A percentile compares a stretch with the other conserved stretches of the same genome.
Conservation (phyloP, 1,140 invertebrate species). For the Caenorhabditis remanei region DNA sequence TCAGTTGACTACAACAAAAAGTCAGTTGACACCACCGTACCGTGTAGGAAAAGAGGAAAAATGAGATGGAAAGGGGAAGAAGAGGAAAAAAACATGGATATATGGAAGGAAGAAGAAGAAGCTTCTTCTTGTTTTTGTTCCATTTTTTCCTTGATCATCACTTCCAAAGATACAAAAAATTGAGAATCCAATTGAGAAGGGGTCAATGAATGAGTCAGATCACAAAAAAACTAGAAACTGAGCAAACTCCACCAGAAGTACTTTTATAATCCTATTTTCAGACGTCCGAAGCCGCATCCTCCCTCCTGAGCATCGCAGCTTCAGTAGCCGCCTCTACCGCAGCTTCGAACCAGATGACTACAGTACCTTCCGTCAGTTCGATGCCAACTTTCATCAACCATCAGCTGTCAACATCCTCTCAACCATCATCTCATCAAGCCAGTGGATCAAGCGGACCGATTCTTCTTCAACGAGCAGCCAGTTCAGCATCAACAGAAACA, state of each 20-base stretch:
- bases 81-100: neutral
- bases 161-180: neutral
- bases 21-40: slow-evolving; percentile 38
- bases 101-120: neutral
- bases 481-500: slow-evolving; percentile 38
- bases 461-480: slow-evolving; percentile 34
- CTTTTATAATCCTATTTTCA: neutral
- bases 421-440: neutral
- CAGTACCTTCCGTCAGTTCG: slow-evolving; percentile 23
- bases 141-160: neutral
- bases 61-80: neutral
- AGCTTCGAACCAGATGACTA: neutral
- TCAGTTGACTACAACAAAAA: slow-evolving; percentile 17
- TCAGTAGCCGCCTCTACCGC: neutral
- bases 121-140: slow-evolving; percentile 19
- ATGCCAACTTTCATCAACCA: slow-evolving; percentile 41
- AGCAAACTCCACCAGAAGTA: no score
- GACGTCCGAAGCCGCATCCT: slow-evolving; percentile 24
- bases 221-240: no score
- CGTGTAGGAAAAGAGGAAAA: neutral
- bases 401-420: slow-evolving; percentile 27
- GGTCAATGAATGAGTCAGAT: no score
- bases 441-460: neutral
- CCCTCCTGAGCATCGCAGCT: slow-evolving; percentile 32
- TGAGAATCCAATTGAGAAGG: no score